Evolutionary conservation across 53 echinoderm and acorn worm species (phyloP), one percentile per base, ranked within the genome.

Genomic region (Actinopyga echinites): DNA sequence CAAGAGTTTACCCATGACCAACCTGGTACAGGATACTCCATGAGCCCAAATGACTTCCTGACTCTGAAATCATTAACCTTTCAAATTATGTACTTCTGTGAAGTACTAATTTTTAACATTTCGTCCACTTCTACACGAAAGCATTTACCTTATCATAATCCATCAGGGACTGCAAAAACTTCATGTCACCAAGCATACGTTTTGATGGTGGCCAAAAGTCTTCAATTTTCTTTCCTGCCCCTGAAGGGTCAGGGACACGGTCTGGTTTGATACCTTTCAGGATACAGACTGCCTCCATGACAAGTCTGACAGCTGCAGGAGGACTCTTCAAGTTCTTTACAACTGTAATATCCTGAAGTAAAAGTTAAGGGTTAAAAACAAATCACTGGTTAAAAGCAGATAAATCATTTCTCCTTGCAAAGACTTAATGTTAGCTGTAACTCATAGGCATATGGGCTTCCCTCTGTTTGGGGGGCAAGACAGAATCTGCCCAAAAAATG

Each of bases 161-260:
- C 36, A 91, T 87, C 8, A 96, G 85, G 28, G 93, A 89, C 78
- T 96, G 96, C 56, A 96, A 62, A 88, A 96, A 96, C 38, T 96
- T 96, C 96, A 96, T 96, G 81, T 96, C 96, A 33, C 93, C 93
- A 1, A 96, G 91, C 61, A 96, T 55, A 26, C 90, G 81, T 88
- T 96, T 96, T 52, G 93, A 94, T 2, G 97, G 97, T 1, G 90
- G 88, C 94, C 94, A 97, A 87, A 89, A 97, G 84, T 97, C 97
- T 53, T 97, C 97, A 77, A 97, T 94, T 92, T 97, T 97, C 92
- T 97, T 97, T 21, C 97, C 97, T 10, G 92, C 90, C 13, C 94
- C 97, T 30, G 92, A 88, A 3, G 94, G 97, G 37, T 97, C 97
- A 5, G 97, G 97, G 36, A 97, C 85, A 30, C 94, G 87, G 86